A percentile compares a stretch with the other conserved stretches of the same genome.
These are phyloP conservation scores for Zaprionus africanus DNA, from an alignment of 1,140 invertebrate genomes.

Conservation along the genomic window DNA sequence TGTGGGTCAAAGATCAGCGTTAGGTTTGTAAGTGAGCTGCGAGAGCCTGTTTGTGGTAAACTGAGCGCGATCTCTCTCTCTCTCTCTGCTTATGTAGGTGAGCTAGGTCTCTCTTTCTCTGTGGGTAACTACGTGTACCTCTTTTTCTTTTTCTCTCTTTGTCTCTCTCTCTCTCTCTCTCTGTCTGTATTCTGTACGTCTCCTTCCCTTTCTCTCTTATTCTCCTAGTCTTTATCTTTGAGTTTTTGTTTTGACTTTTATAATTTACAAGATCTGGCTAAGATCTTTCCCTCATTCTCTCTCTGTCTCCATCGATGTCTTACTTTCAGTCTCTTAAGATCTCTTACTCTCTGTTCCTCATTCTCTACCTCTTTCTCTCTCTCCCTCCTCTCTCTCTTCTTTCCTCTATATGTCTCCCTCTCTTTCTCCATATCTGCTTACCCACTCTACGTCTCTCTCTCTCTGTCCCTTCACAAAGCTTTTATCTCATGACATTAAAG, in stretches of 20 bases:
- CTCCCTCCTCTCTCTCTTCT: no score
- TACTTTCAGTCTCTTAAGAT: not conserved
- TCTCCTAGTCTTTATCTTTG: not conserved
- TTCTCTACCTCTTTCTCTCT: not conserved
- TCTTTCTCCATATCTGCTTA: not conserved
- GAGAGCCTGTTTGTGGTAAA: not conserved
- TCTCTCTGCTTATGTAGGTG: no score
- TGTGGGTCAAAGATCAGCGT: constrained; percentile 30
- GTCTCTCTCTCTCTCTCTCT: no score
- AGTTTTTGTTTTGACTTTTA: not conserved
- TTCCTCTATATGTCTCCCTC: not conserved
- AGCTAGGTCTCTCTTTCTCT: not conserved
- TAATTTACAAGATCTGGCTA: not conserved
- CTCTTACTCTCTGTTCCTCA: not conserved
- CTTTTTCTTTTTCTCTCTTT: not conserved
- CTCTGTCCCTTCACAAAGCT: not conserved
- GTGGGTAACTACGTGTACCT: no score
- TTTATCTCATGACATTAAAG: not conserved
- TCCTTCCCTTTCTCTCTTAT: not conserved
- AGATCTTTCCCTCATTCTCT: not conserved
- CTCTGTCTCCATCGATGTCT: not conserved
- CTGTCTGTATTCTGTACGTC: not conserved
- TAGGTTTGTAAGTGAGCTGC: not conserved
- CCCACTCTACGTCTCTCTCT: not conserved
- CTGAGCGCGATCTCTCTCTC: no score